Percentiles rank a stretch among this genome's conserved stretches.
phyloP scores from a whole-genome alignment of 2,113 vertebrate genomes.

The Prochilodus magdalenae region DNA sequence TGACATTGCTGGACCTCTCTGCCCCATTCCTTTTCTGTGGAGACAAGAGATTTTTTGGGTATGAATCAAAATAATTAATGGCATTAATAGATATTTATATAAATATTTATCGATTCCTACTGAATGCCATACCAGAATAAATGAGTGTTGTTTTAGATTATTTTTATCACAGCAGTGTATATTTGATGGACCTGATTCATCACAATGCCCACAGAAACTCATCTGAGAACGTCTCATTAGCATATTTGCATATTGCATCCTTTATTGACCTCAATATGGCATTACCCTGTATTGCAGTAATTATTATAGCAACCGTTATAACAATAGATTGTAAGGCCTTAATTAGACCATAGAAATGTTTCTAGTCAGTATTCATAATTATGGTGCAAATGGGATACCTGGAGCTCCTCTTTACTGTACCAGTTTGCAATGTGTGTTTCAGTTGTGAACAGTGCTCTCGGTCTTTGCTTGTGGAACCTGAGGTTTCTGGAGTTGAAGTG shows the following conservation, averaged over 20 bases:
- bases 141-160: too few relatives aligned
- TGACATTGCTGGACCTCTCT: constrained; percentile 82
- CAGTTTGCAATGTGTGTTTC: constrained; percentile 13
- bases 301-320: too few relatives aligned
- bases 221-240: background rate
- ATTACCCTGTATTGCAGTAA: too few relatives aligned
- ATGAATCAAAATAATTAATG: constrained; percentile 50
- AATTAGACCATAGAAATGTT: background rate
- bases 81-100: too few relatives aligned
- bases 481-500: constrained; percentile 27
- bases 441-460: constrained; percentile 74
- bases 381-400: background rate
- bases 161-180: too few relatives aligned
- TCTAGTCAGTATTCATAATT: background rate
- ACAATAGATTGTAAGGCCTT: background rate
- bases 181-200: background rate
- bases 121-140: too few relatives aligned
- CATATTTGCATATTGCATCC: too few relatives aligned
- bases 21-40: constrained; percentile 88
- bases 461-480: constrained; percentile 53
- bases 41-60: constrained; percentile 86
- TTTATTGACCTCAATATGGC: too few relatives aligned
- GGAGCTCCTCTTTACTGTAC: background rate
- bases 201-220: background rate
- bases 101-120: too few relatives aligned